These are phyloP conservation scores for Atherix ibis DNA, from an alignment of 2,888 invertebrate species.

Conservation along the genomic window DNA sequence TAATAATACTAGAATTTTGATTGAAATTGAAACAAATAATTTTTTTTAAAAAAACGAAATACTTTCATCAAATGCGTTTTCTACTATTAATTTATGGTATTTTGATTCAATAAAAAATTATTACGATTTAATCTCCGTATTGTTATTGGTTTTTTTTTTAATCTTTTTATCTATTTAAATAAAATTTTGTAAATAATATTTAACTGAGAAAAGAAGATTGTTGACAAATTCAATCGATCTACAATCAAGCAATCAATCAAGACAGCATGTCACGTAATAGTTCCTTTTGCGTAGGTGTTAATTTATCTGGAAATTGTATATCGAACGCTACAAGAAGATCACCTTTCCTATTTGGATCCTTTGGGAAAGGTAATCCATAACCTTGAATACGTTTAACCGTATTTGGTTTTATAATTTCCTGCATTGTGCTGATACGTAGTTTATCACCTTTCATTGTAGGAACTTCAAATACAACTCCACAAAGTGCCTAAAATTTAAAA, in stretches of 20 bases:
- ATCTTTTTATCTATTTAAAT: too few species aligned
- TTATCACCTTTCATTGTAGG: slow-evolving; percentile 82
- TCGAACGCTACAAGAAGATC: slow-evolving; percentile 90
- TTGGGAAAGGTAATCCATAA: slow-evolving; percentile 85
- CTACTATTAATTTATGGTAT: not conserved
- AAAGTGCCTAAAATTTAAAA: slow-evolving; percentile 53
- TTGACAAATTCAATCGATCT: too few species aligned
- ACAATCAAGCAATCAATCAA: slow-evolving; percentile 13
- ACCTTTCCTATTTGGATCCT: slow-evolving; percentile 80
- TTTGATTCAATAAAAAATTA: too few species aligned
- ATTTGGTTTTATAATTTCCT: slow-evolving; percentile 79
- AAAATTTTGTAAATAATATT: too few species aligned
- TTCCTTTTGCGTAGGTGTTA: slow-evolving; percentile 71
- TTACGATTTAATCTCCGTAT: too few species aligned
- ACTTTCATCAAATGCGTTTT: too few species aligned
- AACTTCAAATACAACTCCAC: slow-evolving; percentile 79
- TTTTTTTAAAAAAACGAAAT: too few species aligned
- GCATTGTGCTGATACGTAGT: slow-evolving; percentile 64
- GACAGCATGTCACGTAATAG: slow-evolving; percentile 78
- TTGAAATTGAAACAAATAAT: too few species aligned
- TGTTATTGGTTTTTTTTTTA: too few species aligned
- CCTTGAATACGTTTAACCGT: slow-evolving; percentile 80
- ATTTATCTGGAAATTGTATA: slow-evolving; percentile 81
- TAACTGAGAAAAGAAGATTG: too few species aligned
- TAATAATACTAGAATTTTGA: too few species aligned